Conservation (phyloP, 2,888 invertebrate species). For the Nineta flava region DNA sequence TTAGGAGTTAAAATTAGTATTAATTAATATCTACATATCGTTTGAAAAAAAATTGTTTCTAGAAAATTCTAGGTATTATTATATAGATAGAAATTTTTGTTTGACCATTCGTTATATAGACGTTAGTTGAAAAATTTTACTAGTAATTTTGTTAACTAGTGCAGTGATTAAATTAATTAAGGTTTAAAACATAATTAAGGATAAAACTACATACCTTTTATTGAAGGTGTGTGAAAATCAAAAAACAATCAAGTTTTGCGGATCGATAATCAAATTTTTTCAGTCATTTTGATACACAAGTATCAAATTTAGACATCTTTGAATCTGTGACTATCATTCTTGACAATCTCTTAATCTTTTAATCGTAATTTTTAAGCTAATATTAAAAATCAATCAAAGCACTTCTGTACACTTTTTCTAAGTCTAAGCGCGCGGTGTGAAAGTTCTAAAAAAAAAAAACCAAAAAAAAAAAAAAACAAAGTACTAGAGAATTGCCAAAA, state of each 20-base stretch:
- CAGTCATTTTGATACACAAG: conserved; percentile 1
- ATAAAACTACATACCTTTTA: conserved; percentile 2
- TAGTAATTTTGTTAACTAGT: background rate
- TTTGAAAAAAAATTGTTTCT: background rate
- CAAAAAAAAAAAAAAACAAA: background rate
- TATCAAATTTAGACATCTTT: background rate
- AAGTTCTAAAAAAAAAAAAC: background rate
- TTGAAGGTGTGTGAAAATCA: background rate
- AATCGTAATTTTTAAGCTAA: background rate
- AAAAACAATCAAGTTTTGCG: conserved; percentile 8
- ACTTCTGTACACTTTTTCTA: background rate
- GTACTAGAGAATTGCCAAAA: background rate
- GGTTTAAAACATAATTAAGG: background rate
- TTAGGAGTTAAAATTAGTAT: background rate
- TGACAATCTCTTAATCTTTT: conserved; percentile 1
- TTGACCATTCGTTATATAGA: too few relatives aligned
- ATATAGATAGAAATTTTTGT: too few relatives aligned
- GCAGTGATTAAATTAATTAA: background rate
- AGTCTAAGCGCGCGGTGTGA: background rate
- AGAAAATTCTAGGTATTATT: too few relatives aligned
- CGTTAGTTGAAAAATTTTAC: too few relatives aligned
- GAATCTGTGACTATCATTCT: background rate
- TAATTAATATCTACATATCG: background rate
- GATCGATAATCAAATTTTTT: conserved; percentile 8
- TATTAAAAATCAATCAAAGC: background rate